Percentiles rank a stretch among this genome's conserved stretches.
Conservation (phyloP, 2,888 invertebrate species). For the Andrena flavipes region DNA sequence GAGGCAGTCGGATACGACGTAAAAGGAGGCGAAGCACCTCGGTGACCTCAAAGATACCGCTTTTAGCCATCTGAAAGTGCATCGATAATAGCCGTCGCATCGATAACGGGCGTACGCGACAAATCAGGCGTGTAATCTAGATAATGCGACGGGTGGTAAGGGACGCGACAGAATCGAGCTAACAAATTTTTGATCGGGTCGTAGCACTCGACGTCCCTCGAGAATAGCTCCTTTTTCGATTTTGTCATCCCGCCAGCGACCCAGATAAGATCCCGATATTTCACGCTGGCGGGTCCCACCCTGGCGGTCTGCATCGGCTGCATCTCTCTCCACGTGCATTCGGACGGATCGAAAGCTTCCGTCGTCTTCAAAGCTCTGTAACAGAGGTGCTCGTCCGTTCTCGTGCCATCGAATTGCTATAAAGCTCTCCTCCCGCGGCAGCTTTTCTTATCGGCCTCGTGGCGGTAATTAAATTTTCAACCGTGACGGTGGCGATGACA, state of each 20-base stretch:
- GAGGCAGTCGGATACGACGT: constrained; percentile 85
- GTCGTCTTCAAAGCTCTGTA: constrained; percentile 87
- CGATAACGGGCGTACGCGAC: neutral
- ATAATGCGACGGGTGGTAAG: constrained; percentile 8
- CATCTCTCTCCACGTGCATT: constrained; percentile 87
- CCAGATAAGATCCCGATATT: constrained; percentile 89
- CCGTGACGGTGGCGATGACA: constrained; percentile 2
- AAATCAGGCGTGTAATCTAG: constrained; percentile 28
- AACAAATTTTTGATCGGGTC: constrained; percentile 88
- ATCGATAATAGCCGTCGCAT: neutral
- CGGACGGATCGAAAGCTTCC: constrained; percentile 87
- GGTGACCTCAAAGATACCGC: constrained; percentile 75
- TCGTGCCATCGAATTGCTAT: neutral
- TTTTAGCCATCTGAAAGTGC: constrained; percentile 75
- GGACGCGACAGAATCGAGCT: constrained; percentile 63
- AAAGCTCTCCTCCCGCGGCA: no score
- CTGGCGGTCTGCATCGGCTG: constrained; percentile 87
- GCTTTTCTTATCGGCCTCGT: neutral
- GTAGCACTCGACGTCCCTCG: constrained; percentile 88
- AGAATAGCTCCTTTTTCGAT: constrained; percentile 86
- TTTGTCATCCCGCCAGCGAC: constrained; percentile 90
- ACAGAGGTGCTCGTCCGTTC: neutral
- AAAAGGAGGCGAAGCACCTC: constrained; percentile 80
- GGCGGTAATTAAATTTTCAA: constrained; percentile 9
- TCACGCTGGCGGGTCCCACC: constrained; percentile 88